phyloP scores from a whole-genome alignment of 64 coral and sea anemone genomes.

The Exaiptasia diaphana region DNA sequence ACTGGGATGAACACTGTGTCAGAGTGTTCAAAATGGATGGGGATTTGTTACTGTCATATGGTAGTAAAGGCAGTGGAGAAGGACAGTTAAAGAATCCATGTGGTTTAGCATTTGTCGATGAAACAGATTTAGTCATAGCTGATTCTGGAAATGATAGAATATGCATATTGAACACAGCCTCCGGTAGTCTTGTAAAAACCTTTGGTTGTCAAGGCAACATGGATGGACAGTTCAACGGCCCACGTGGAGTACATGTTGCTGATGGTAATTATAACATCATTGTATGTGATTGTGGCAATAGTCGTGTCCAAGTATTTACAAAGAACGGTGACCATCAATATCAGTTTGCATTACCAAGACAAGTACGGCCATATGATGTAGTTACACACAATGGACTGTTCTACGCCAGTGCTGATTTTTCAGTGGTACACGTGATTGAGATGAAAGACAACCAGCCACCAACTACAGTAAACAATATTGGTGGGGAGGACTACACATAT shows the following conservation, averaged over 20 bases:
- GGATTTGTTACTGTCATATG: not conserved
- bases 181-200: not conserved
- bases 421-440: constrained; percentile 27
- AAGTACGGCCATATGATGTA: not conserved
- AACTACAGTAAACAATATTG: not conserved
- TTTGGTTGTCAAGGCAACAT: not conserved
- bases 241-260: not conserved
- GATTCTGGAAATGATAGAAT: constrained; percentile 4
- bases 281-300: not conserved
- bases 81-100: not conserved
- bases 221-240: not conserved
- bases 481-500: not conserved
- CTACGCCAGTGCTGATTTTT: not conserved
- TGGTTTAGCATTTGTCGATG: constrained; percentile 9
- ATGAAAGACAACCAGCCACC: not conserved
- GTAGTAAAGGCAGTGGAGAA: not conserved
- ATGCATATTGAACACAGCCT: not conserved
- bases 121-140: constrained; percentile 1
- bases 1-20: not conserved
- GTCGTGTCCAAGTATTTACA: constrained; percentile 11
- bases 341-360: not conserved
- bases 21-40: not conserved
- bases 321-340: not conserved
- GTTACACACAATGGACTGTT: constrained; percentile 23
- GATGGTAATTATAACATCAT: not conserved